These are phyloP conservation scores for Podotricha telesiphe DNA, from an alignment of 2,888 invertebrate species.

Conservation along the genomic window DNA sequence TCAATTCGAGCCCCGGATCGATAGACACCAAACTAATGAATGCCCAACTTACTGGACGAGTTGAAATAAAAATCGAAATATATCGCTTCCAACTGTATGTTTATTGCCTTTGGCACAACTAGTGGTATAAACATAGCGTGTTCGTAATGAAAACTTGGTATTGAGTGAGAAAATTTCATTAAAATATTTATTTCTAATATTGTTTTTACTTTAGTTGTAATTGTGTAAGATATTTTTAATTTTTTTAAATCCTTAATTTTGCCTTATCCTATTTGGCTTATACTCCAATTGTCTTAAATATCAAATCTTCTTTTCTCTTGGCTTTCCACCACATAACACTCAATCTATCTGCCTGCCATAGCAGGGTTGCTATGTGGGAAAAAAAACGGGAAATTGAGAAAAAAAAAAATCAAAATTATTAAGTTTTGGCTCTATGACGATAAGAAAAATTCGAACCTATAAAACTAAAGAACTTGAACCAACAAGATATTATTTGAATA, in stretches of 20 bases:
- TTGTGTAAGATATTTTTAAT: background rate
- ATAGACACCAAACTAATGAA: conserved; percentile 54
- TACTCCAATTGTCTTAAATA: too few species aligned
- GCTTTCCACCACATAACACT: too few species aligned
- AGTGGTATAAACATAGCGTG: conserved; percentile 53
- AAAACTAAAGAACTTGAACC: too few species aligned
- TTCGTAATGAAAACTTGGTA: conserved; percentile 37
- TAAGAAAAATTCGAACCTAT: too few species aligned
- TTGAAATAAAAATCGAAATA: conserved; percentile 67
- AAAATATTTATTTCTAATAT: conserved; percentile 4
- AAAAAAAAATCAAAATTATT: background rate
- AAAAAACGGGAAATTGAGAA: too few species aligned
- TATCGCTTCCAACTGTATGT: conserved; percentile 57
- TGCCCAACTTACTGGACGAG: conserved; percentile 51
- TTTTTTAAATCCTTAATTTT: background rate
- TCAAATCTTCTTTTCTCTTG: too few species aligned
- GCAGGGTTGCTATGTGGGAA: too few species aligned
- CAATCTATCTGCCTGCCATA: too few species aligned
- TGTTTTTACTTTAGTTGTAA: background rate
- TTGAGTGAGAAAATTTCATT: conserved; percentile 41
- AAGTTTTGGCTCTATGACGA: background rate
- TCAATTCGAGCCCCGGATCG: conserved; percentile 54
- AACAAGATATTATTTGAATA: background rate
- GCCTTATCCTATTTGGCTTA: background rate
- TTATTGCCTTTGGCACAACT: conserved; percentile 68